Percentiles rank a stretch among this genome's conserved stretches.
Conservation (phyloP, 2,888 invertebrate species). For the Lissocephala sabroskyi region DNA sequence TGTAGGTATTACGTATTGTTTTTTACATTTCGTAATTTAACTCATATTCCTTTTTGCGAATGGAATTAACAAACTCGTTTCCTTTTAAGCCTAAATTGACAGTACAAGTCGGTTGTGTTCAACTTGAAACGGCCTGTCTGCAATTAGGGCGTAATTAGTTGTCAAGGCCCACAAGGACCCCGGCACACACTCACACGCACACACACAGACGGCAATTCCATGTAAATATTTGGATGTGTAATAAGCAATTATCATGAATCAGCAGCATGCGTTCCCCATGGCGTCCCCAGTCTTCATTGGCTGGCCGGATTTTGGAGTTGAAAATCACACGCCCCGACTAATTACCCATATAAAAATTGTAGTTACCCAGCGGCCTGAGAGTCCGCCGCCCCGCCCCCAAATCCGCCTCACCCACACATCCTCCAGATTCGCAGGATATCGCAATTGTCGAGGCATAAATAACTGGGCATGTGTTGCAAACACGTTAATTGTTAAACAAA, state of each 20-base stretch:
- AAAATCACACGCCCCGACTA: slow-evolving; percentile 32
- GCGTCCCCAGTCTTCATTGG: slow-evolving; percentile 13
- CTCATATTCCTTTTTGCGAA: too few relatives aligned
- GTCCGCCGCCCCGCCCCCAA: background rate
- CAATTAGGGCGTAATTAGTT: slow-evolving; percentile 45
- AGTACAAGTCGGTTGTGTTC: too few relatives aligned
- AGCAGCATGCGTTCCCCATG: slow-evolving; percentile 10
- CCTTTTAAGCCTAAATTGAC: too few relatives aligned
- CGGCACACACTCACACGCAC: too few relatives aligned
- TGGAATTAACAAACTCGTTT: too few relatives aligned
- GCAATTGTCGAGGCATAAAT: slow-evolving; percentile 40
- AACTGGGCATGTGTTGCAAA: slow-evolving; percentile 66
- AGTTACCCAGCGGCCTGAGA: slow-evolving; percentile 13
- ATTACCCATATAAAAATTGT: slow-evolving; percentile 50
- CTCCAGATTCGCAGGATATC: background rate
- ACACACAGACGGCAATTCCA: slow-evolving; percentile 1
- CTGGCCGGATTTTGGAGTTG: background rate
- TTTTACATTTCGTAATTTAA: too few relatives aligned
- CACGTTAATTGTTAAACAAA: slow-evolving; percentile 70
- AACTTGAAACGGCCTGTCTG: too few relatives aligned
- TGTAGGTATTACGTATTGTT: too few relatives aligned
- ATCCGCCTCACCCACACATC: slow-evolving; percentile 6
- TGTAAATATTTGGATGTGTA: slow-evolving; percentile 16
- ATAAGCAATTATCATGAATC: slow-evolving; percentile 50
- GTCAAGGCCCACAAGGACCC: slow-evolving; percentile 30